phyloP scores from a whole-genome alignment of 2,888 invertebrate species.

The Eugnorisma glareosa region DNA sequence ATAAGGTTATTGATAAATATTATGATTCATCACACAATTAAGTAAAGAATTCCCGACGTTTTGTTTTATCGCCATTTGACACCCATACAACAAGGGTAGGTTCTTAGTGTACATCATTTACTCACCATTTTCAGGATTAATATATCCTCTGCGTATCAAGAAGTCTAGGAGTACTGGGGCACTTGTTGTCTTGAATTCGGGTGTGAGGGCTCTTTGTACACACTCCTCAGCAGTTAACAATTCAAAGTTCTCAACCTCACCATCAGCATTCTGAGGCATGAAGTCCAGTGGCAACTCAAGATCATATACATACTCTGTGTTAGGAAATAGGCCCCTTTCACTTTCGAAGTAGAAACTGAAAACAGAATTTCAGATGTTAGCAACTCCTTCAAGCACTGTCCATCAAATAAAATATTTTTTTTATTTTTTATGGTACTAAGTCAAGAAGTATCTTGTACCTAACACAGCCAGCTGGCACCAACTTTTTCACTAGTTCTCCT shows the following conservation, averaged over 20 bases:
- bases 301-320: conserved; percentile 98
- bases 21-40: too few relatives aligned
- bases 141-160: conserved; percentile 96
- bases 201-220: conserved; percentile 94
- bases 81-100: background rate
- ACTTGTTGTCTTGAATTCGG: conserved; percentile 98
- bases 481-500: conserved; percentile 93
- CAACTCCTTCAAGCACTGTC: background rate
- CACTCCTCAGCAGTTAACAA: conserved; percentile 95
- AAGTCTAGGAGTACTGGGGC: conserved; percentile 98
- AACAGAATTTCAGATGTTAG: conserved; percentile 58
- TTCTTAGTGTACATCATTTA: background rate
- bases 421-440: background rate
- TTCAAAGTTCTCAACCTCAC: conserved; percentile 98
- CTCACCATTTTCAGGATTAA: conserved; percentile 96
- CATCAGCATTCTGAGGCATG: conserved; percentile 97
- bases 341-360: conserved; percentile 97
- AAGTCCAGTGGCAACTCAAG: conserved; percentile 97
- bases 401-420: background rate
- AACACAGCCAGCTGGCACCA: conserved; percentile 95
- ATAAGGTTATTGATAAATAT: too few relatives aligned
- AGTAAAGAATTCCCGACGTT: background rate
- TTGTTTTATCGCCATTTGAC: background rate
- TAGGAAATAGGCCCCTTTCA: conserved; percentile 97
- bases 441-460: conserved; percentile 89